Base-by-base conservation (phyloP, 2,888 invertebrate genomes). In the Rhamphomyia laevipes region DNA sequence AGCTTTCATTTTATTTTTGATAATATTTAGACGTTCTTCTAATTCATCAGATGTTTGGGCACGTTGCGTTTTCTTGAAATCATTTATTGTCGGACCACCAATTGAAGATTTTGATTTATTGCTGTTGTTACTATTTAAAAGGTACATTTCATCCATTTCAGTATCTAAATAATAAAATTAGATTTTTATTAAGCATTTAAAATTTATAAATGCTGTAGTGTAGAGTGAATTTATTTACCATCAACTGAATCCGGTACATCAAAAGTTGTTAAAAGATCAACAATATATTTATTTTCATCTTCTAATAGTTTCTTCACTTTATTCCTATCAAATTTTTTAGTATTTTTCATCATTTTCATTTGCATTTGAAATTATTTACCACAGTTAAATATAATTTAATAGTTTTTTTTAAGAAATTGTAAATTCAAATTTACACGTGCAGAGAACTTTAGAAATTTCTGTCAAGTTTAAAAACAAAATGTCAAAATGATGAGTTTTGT, bases 171-270 rank as follows among this genome's bases (percentile, higher is more conserved):
- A 7, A 30, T 12, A 35, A 55, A 48, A 21, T 43, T 4, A 12
- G 41, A 18, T 17, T 43, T 45, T 7, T 47, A 45, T 48, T 11
- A 16, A 17, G 30, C 30, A 30, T 9, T 6, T 6, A n/a, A 12
- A 43, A 6, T 33, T 33, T 16, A n/a, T 2, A 9, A 13, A 35
- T 15, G 37, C 11, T 11, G 30, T 35, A 23, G 5, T 2, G 4
- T 15, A 12, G 11, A 23, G 5, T 2, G 4, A n/a, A 12, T 6
- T 37, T 35, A 7, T 23, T 23, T 31, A 67, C 69, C 65, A 52
- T 68, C 65, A 2, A 61, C 53, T 0, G 66, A 61, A 52, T 70
- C 68, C 1, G 70, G 70, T 1, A 70, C 65, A 49, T 66, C 64
- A 43, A 62, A 63, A 12, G 53, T 62, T 42, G 59, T 56, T 41